Percentiles rank a stretch among this genome's conserved stretches.
Evolutionary conservation across 1,140 invertebrate genomes (phyloP).

Genomic region (Trialeurodes vaporariorum): DNA sequence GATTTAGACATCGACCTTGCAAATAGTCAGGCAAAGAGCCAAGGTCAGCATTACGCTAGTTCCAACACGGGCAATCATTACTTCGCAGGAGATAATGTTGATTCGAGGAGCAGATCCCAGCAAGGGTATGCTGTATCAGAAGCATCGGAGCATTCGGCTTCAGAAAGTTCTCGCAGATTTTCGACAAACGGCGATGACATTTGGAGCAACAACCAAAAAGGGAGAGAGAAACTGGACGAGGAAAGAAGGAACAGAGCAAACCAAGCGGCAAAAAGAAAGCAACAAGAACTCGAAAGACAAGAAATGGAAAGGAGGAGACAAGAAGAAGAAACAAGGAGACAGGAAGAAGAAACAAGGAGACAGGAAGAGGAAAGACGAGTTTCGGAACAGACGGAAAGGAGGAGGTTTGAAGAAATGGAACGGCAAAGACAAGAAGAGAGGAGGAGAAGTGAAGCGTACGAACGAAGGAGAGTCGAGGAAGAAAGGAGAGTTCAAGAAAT

Average conservation of each 20-base stretch:
- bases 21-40: neutral
- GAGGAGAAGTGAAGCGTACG: neutral
- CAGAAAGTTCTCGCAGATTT: neutral
- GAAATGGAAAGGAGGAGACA: conserved; percentile 11
- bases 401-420: neutral
- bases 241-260: neutral
- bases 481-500: neutral
- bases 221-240: neutral
- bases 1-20: neutral
- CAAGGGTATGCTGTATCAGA: neutral
- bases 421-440: neutral
- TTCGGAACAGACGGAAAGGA: conserved; percentile 2
- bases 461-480: neutral
- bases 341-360: conserved; percentile 7
- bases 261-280: conserved; percentile 2
- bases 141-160: neutral
- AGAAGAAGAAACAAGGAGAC: conserved; percentile 14
- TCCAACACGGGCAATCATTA: neutral
- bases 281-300: conserved; percentile 12
- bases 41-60: neutral
- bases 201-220: neutral
- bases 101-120: neutral
- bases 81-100: neutral
- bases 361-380: conserved; percentile 8
- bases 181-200: neutral